Evolutionary conservation across 2,888 invertebrate species (phyloP), one percentile per base, ranked within the genome.

Genomic region (Plagiodera versicolora): DNA sequence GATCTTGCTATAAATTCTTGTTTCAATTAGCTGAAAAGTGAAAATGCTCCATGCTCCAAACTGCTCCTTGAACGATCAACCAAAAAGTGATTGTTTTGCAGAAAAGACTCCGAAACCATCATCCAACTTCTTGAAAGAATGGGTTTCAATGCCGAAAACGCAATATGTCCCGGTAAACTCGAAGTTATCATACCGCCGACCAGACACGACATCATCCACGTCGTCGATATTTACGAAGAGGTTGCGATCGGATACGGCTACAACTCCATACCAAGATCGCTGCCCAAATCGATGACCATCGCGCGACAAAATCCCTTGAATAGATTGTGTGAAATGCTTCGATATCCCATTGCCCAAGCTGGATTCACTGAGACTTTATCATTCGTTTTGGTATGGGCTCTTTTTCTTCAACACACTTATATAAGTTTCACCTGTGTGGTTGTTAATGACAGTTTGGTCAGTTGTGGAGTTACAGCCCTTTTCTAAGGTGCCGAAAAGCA

Each of bases 311-410:
- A 89, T 70, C 90, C 94, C 0, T 77, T 95, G 18, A 98, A 97
- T 83, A 97, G 97, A 79, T 83, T 99, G 44, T 88, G 94, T 0
- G 98, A 99, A 78, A 90, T 94, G 73, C 80, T 99, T 67, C 84
- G 99, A 4, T 84, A 86, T 46, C 90, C 94, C 75, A 86, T 97
- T 63, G 95, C 97, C 0, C 90, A 91, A 77, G 89, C 94, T 39
- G 98, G 98, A 5, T 99, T 96, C 82, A 98, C 97, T 0, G 99
- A 99, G 82, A 92, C 91, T 1, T 86, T 98, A 44, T 97, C 98
- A 3, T 98, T 98, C 77, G 89, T 93, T 3, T 83, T 94, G 79
- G 90, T 90, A 76, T 6, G 6, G n/a, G n/a, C n/a, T n/a, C n/a
- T n/a, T n/a, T n/a, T n/a, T n/a, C n/a, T n/a, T n/a, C n/a, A n/a